These are phyloP conservation scores for Mellilla xanthometata DNA, from an alignment of 2,888 invertebrate genomes.

Conservation along the genomic window DNA sequence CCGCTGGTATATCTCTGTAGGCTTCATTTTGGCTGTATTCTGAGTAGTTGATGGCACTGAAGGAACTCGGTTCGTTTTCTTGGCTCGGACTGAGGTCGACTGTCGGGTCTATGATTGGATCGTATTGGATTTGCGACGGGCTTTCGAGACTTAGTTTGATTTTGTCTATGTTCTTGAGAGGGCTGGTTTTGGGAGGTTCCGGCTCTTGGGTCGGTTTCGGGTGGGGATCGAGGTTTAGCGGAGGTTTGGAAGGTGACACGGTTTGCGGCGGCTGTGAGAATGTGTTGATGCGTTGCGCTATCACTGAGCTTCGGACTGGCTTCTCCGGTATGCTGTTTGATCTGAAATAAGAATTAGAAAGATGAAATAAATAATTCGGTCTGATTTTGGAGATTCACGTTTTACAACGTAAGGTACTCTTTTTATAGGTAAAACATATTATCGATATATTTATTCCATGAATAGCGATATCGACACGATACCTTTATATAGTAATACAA, in stretches of 20 bases:
- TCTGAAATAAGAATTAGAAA: slow-evolving; percentile 35
- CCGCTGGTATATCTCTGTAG: slow-evolving; percentile 51
- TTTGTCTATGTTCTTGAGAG: slow-evolving; percentile 75
- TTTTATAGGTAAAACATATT: too few relatives aligned
- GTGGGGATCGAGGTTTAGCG: slow-evolving; percentile 42
- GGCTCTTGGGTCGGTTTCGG: slow-evolving; percentile 39
- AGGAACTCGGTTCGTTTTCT: slow-evolving; percentile 61
- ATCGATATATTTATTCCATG: too few relatives aligned
- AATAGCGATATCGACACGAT: too few relatives aligned
- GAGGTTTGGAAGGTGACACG: slow-evolving; percentile 45
- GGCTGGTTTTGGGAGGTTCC: slow-evolving; percentile 61
- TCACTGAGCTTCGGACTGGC: slow-evolving; percentile 85
- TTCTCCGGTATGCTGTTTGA: slow-evolving; percentile 83
- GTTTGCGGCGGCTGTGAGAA: slow-evolving; percentile 61
- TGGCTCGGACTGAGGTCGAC: slow-evolving; percentile 71
- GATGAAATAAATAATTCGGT: too few relatives aligned
- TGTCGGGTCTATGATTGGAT: slow-evolving; percentile 72
- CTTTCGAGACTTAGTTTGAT: slow-evolving; percentile 74
- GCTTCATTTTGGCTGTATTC: slow-evolving; percentile 44
- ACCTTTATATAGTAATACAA: too few relatives aligned
- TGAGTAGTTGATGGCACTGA: slow-evolving; percentile 62
- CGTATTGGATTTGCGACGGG: slow-evolving; percentile 77
- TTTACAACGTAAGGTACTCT: too few relatives aligned
- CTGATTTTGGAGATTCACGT: too few relatives aligned
- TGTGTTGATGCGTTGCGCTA: slow-evolving; percentile 84